Base-by-base conservation (phyloP, 2,113 vertebrate species). In the Tachuris rubrigastra region DNA sequence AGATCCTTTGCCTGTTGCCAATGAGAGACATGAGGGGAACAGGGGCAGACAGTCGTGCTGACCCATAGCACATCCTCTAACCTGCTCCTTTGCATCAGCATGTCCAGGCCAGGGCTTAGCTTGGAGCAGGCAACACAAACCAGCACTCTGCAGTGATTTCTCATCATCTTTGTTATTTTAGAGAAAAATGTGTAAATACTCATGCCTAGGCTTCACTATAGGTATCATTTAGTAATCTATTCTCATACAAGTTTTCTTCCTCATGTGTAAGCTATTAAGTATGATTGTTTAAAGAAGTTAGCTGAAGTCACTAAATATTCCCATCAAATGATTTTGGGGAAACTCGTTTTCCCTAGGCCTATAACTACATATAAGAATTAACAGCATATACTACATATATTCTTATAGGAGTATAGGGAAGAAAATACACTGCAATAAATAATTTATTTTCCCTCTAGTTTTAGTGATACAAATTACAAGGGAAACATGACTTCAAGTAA, bases 1-100 rank as follows among this genome's bases (percentile, higher is more conserved):
- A 11, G 2, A n/a, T 66, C 12, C 50, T 60, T 77, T 39, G 44
- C 19, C 50, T 59, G 28, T 27, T 47, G 31, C 23, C 2, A 0
- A 41, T 6, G 27, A 12, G 37, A 74, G 19, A 50, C 4, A 18
- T 25, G 23, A 49, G 12, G 23, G 28, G 5, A 11, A 3, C 1
- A 0, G 31, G 21, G 35, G 5, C 20, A 68, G 35, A 25, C 9
- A 12, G 11, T 1, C 2, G 0, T 5, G 3, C 17, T 19, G n/a
- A 53, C 50, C 6, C 1, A 0, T 21, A 52, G 31, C 9, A 1
- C 16, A 24, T 49, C 55, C 31, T 85, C 49, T 8, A 1, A 8
- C 12, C 41, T 15, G 5, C 21, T 76, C 31, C 55, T 39, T 24
- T 55, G 15, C 5, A 30, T 33, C 3, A 0, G 9, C 20, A 35